Conservation (phyloP, 2,888 invertebrate species). For the Cephus pulcher region DNA sequence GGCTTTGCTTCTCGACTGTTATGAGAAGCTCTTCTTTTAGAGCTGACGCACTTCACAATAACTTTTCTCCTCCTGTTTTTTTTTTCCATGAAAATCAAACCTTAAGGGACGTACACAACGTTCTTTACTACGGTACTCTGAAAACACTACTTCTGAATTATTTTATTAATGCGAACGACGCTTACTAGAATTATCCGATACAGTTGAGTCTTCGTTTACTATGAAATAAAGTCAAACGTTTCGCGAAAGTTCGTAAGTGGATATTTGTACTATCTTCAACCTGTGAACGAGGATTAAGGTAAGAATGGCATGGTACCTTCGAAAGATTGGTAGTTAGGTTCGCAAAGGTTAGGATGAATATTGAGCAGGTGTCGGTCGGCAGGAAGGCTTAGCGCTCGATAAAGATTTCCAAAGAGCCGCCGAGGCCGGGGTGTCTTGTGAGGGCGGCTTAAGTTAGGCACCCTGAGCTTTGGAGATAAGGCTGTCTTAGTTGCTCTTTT, state of each 20-base stretch:
- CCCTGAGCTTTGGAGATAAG: slow-evolving; percentile 5
- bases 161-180: neutral
- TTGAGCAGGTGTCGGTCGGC: neutral
- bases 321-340: neutral
- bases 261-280: too few relatives aligned
- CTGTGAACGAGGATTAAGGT: neutral
- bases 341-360: neutral
- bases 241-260: neutral
- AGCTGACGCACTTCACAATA: slow-evolving; percentile 34
- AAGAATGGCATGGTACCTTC: neutral
- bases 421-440: neutral
- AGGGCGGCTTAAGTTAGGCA: neutral
- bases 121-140: neutral
- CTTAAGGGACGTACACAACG: neutral
- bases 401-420: neutral
- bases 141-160: neutral
- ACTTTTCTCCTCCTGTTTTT: slow-evolving; percentile 28
- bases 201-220: neutral
- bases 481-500: slow-evolving; percentile 8
- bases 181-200: neutral
- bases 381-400: neutral
- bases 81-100: neutral
- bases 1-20: neutral
- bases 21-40: slow-evolving; percentile 26
- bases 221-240: neutral